Conservation (phyloP, 2,797 vertebrate genomes). For the Cottoperca gobio region DNA sequence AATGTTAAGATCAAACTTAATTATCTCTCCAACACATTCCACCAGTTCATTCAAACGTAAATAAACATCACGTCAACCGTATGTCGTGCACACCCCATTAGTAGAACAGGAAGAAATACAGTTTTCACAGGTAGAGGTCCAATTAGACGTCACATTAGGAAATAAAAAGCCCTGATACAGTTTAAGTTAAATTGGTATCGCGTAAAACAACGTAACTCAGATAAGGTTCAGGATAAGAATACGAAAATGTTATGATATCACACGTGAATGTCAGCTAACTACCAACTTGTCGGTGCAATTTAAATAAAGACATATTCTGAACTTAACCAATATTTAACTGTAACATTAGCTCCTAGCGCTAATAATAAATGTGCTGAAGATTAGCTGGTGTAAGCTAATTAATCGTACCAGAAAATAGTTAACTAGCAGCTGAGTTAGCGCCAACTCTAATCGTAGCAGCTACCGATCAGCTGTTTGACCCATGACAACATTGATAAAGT, state of each 20-base stretch:
- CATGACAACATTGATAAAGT: slow-evolving; percentile 33
- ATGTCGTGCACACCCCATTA: background rate
- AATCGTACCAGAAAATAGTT: slow-evolving; percentile 1
- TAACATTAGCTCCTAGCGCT: background rate
- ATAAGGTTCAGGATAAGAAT: background rate
- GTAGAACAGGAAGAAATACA: background rate
- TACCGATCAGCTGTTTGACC: slow-evolving; percentile 33
- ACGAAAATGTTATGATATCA: background rate
- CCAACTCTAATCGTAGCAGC: slow-evolving; percentile 31
- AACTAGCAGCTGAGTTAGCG: slow-evolving; percentile 32
- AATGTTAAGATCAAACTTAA: background rate
- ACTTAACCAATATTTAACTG: background rate
- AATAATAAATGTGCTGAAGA: background rate
- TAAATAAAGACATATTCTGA: background rate
- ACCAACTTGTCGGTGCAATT: no score
- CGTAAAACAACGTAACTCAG: background rate
- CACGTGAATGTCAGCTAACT: no score
- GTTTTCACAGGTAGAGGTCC: background rate
- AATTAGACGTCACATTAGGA: background rate
- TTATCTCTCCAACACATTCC: background rate
- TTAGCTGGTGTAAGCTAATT: background rate
- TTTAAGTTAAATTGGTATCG: background rate
- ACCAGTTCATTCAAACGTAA: background rate
- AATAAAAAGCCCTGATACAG: background rate
- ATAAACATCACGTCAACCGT: background rate